Evolutionary conservation across 2,113 vertebrate genomes (phyloP).

Genomic region (Sinocyclocheilus rhinocerous): DNA sequence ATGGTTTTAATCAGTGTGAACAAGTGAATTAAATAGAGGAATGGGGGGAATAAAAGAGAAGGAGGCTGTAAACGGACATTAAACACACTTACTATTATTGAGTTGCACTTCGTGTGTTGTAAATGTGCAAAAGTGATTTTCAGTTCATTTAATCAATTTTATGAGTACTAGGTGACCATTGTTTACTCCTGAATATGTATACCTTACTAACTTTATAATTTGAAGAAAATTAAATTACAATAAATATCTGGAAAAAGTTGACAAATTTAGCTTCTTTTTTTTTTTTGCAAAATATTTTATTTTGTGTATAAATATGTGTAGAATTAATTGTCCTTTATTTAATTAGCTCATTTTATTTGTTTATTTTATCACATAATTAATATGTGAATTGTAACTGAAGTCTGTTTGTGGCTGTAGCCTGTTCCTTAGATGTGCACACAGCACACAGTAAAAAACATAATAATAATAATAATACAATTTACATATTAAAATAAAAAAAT

Average conservation of each 20-base stretch:
- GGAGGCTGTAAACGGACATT: constrained; percentile 86
- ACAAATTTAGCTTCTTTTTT: background rate
- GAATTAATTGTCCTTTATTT: background rate
- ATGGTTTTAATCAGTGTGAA: constrained; percentile 98
- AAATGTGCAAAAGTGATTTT: constrained; percentile 77
- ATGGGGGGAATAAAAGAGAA: constrained; percentile 85
- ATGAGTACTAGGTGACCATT: constrained; percentile 52
- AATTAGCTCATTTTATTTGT: background rate
- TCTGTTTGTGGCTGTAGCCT: background rate
- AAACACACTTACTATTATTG: constrained; percentile 94
- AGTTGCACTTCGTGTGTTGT: constrained; percentile 86
- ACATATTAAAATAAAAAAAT: background rate
- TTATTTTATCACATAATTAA: background rate
- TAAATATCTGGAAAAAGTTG: background rate
- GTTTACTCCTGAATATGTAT: constrained; percentile 63
- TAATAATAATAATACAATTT: background rate
- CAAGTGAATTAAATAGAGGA: constrained; percentile 85
- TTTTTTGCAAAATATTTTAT: background rate
- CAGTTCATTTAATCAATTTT: constrained; percentile 61
- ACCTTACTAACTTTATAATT: constrained; percentile 57
- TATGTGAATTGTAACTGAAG: background rate
- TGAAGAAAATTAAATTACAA: background rate
- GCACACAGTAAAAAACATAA: background rate
- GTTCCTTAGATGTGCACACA: background rate
- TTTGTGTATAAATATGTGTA: background rate